These are phyloP conservation scores for Eidolon dupreanum DNA, from an alignment of 2,797 vertebrate genomes.

Conservation along the genomic window DNA sequence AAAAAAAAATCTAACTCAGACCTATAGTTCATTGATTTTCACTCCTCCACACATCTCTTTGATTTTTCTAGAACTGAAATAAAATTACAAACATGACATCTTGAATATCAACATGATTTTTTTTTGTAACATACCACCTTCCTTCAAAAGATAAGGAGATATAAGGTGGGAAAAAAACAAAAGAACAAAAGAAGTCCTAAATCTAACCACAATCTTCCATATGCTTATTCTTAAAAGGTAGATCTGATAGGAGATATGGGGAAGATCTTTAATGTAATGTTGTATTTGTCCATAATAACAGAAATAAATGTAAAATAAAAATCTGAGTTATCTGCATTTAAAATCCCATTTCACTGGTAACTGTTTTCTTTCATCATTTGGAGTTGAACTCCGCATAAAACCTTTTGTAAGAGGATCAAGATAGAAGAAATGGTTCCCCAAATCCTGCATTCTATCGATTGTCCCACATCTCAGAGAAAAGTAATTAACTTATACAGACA, in stretches of 20 bases:
- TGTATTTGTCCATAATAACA: background rate
- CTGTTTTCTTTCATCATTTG: background rate
- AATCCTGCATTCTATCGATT: background rate
- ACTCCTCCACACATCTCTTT: background rate
- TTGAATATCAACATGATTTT: background rate
- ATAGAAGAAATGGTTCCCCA: background rate
- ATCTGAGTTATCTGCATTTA: background rate
- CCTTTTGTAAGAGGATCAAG: background rate
- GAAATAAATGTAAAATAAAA: background rate
- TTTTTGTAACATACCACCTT: background rate
- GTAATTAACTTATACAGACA: background rate
- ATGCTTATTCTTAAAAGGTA: background rate
- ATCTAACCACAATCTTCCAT: background rate
- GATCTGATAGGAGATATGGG: background rate
- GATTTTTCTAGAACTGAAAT: background rate
- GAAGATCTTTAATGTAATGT: background rate
- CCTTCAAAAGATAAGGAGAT: background rate
- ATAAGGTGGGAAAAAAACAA: background rate
- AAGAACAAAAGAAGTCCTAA: background rate
- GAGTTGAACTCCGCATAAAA: background rate
- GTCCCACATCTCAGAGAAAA: background rate
- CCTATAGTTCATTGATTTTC: background rate
- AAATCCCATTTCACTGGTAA: background rate
- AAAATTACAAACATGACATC: background rate
- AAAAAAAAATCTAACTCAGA: background rate